These are phyloP conservation scores for Melipona beecheii DNA, from an alignment of 2,888 invertebrate genomes.

Conservation along the genomic window DNA sequence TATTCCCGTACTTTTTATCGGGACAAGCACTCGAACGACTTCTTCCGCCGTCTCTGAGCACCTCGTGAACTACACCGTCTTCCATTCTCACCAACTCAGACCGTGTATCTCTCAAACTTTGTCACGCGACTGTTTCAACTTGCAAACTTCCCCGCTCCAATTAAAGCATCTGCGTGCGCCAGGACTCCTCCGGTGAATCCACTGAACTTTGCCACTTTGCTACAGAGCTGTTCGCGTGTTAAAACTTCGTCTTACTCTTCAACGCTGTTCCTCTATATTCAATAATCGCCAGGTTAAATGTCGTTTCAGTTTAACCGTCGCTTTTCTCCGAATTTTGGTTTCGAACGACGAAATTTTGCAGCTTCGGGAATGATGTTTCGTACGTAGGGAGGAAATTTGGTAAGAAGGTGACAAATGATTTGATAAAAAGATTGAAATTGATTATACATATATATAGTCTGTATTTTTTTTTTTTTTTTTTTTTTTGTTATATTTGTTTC, in stretches of 20 bases:
- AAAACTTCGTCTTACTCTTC: neutral
- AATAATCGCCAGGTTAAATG: neutral
- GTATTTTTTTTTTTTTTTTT: neutral
- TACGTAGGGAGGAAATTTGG: neutral
- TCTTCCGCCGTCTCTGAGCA: neutral
- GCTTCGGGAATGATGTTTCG: fast-evolving
- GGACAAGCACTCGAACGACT: neutral
- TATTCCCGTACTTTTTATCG: neutral
- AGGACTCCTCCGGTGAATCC: neutral
- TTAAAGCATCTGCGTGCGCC: neutral
- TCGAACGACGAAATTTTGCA: neutral
- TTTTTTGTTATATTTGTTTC: too few relatives aligned
- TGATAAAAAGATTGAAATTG: neutral
- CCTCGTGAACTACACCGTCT: neutral
- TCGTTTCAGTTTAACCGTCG: neutral
- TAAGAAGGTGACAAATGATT: neutral
- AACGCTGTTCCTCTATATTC: neutral
- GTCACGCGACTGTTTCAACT: constrained; percentile 22
- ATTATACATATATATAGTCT: too few relatives aligned
- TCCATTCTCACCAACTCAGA: constrained; percentile 9
- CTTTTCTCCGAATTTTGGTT: neutral
- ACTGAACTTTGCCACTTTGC: constrained; percentile 18
- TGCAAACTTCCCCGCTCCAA: constrained; percentile 5
- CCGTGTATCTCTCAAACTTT: constrained; percentile 17
- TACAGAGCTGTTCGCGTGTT: constrained; percentile 9